Evolutionary conservation across 2,797 vertebrate genomes (phyloP).

Genomic region (Chrysocyon brachyurus): DNA sequence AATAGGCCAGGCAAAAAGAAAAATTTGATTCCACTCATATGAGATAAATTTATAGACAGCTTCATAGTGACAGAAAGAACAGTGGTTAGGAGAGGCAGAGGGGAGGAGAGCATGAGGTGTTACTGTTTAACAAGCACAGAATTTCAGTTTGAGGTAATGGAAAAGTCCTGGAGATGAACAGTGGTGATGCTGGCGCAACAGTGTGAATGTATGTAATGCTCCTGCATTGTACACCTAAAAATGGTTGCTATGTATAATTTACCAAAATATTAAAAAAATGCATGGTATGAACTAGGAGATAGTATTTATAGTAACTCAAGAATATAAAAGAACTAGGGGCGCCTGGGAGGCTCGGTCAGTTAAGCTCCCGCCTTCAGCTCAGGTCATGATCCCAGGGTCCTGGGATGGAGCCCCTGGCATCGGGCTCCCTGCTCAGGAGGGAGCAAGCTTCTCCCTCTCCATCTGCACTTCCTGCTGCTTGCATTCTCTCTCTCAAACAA

Average conservation of each 20-base stretch:
- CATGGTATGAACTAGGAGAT: not conserved
- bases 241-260: not conserved
- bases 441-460: not conserved
- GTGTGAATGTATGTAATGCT: not conserved
- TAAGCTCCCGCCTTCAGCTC: not conserved
- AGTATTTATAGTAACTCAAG: not conserved
- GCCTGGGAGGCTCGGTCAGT: not conserved
- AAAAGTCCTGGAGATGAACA: not conserved
- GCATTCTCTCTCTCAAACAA: too few relatives aligned
- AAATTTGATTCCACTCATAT: not conserved
- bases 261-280: not conserved
- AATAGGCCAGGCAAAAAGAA: not conserved
- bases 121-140: not conserved
- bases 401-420: not conserved
- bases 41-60: not conserved
- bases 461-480: not conserved
- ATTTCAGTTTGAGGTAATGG: not conserved
- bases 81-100: not conserved
- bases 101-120: not conserved
- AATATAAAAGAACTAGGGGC: not conserved
- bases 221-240: not conserved
- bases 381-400: not conserved
- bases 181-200: not conserved
- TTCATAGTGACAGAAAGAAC: not conserved
- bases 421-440: not conserved